Evolutionary conservation across 2,113 vertebrate genomes (phyloP).

Genomic region (Serilophus lunatus): DNA sequence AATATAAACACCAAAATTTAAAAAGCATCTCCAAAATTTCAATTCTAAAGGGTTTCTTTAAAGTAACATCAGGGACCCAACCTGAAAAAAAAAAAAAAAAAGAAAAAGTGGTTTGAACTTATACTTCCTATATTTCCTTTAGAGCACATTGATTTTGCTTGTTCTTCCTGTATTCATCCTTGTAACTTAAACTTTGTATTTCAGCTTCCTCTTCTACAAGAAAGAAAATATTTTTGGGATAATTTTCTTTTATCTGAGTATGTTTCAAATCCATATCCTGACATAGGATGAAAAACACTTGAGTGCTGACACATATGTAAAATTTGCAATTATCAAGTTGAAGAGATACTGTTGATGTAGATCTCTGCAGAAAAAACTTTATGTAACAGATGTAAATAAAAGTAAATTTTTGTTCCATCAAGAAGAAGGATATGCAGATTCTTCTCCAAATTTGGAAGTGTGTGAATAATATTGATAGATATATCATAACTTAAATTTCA

Average conservation of each 20-base stretch:
- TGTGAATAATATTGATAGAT: neutral
- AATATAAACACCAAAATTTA: neutral
- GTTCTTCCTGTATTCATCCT: neutral
- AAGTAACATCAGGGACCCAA: neutral
- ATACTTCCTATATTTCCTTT: neutral
- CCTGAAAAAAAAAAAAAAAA: too few relatives aligned
- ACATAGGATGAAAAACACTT: neutral
- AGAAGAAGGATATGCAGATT: neutral
- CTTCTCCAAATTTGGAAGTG: neutral
- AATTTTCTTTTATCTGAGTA: neutral
- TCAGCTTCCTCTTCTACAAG: too few relatives aligned
- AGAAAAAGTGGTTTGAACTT: accelerated
- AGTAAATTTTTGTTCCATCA: neutral
- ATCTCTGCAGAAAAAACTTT: neutral
- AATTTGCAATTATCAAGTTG: neutral
- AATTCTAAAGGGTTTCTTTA: neutral
- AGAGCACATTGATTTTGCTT: neutral
- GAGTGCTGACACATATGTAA: neutral
- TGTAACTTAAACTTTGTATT: neutral
- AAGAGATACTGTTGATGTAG: neutral
- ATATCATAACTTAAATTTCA: neutral
- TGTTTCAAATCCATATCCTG: neutral
- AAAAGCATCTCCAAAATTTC: neutral
- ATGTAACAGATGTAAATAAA: neutral
- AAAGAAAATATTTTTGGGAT: too few relatives aligned